phyloP scores from a whole-genome alignment of 2,888 invertebrate genomes.

The Chelonus formosanus region DNA sequence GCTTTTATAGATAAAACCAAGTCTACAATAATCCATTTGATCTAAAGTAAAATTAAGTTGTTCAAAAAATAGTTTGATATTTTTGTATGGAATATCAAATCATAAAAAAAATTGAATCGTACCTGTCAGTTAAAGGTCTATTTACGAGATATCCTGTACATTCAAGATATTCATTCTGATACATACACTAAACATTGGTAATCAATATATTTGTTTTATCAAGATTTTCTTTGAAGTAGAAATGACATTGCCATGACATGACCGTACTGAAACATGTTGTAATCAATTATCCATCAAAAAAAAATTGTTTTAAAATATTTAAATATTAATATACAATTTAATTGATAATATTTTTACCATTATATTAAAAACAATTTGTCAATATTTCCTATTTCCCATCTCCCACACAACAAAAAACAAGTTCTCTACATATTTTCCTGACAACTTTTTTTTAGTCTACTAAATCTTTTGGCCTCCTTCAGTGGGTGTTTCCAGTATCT shows the following conservation, averaged over 20 bases:
- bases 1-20: slow-evolving; percentile 95
- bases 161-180: slow-evolving; percentile 96
- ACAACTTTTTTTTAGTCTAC: slow-evolving; percentile 98
- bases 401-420: slow-evolving; percentile 94
- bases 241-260: slow-evolving; percentile 90
- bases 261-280: slow-evolving; percentile 72
- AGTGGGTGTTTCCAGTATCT: slow-evolving; percentile 97
- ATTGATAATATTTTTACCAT: slow-evolving; percentile 70
- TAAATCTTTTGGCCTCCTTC: slow-evolving; percentile 92
- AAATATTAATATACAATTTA: no score
- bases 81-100: no score
- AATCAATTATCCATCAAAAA: no score
- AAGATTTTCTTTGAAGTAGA: slow-evolving; percentile 94
- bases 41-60: slow-evolving; percentile 65
- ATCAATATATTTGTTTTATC: slow-evolving; percentile 93
- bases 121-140: slow-evolving; percentile 96
- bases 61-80: no score
- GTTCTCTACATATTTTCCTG: slow-evolving; percentile 97
- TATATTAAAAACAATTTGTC: slow-evolving; percentile 95
- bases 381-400: slow-evolving; percentile 95
- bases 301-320: no score
- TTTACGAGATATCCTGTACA: slow-evolving; percentile 96
- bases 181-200: slow-evolving; percentile 93
- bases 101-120: slow-evolving; percentile 14
- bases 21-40: slow-evolving; percentile 98